Evolutionary conservation across 1,140 invertebrate genomes (phyloP).

Genomic region (Pseudomyrmex sp.): DNA sequence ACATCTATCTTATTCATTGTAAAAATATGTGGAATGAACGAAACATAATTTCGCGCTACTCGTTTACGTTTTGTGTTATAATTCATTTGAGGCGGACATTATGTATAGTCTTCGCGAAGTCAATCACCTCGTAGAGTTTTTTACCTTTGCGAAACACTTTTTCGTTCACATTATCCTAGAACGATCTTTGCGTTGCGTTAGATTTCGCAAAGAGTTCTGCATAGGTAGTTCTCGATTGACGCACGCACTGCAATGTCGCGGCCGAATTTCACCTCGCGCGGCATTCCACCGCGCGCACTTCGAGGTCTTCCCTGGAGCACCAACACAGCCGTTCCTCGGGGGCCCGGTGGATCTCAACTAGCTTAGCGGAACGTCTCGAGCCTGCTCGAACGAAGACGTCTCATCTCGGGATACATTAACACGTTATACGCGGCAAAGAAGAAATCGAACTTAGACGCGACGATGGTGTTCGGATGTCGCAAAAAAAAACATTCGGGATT

Average conservation of each 20-base stretch:
- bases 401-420: neutral
- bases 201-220: neutral
- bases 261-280: slow-evolving; percentile 42
- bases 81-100: neutral
- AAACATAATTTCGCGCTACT: too few species aligned
- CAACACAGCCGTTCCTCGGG: neutral
- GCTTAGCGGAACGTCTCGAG: neutral
- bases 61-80: neutral
- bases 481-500: neutral
- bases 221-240: slow-evolving; percentile 12
- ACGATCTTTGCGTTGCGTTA: neutral
- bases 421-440: neutral
- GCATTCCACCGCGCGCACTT: slow-evolving; percentile 32
- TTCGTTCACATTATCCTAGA: neutral
- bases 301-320: slow-evolving; percentile 23
- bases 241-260: slow-evolving; percentile 18
- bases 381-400: neutral
- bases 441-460: neutral
- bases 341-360: slow-evolving; percentile 12
- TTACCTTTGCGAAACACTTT: neutral
- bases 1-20: too few species aligned
- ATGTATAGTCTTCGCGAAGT: neutral
- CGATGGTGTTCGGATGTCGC: neutral
- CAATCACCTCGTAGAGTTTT: neutral
- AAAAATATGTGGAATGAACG: too few species aligned